Evolutionary conservation across 2,888 invertebrate species (phyloP), one percentile per base, ranked within the genome.

Genomic region (Tuberolachnus salignus): DNA sequence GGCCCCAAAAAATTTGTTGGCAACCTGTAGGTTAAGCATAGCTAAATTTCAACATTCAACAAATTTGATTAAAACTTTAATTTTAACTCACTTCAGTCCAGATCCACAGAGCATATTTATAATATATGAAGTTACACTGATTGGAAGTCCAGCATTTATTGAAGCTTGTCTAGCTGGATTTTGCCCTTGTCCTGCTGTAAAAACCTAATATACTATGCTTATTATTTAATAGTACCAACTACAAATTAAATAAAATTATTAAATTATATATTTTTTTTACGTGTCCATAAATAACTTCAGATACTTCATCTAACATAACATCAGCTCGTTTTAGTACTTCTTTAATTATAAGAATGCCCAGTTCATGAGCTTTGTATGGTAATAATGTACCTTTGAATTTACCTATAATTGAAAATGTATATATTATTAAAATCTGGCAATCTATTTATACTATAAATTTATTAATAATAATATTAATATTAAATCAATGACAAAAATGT

Each of bases 61-160:
- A 34, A 34, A 34, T 34, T 34, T 4, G 3, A 26, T 16, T 59
- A 23, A 1, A n/a, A 19, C 16, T 42, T 26, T 14, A 23, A 49
- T 69, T 19, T 80, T 0, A 23, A 85, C 87, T 84, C 86, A 92
- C 92, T 92, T 91, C 51, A 94, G 86, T 10, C 94, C 94, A 73
- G 93, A 94, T 51, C 93, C 94, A 86, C 94, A 94, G 3, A 94
- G 86, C 92, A 93, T 91, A 84, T 93, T 94, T 42, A 94, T 85
- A 34, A 88, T 86, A 84, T 89, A 91, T 21, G 94, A 91, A 59
- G 94, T 92, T 26, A 91, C 89, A 72, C 87, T 84, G 82, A 88
- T 85, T 42, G 94, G 92, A 80, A 94, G 84, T 14, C 92, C 92
- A 44, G 93, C 94, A 83, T 88, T 88, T 1, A 93, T 84, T 2